Evolutionary conservation across 1,140 invertebrate genomes (phyloP).

Genomic region (Adoxophyes honmai): DNA sequence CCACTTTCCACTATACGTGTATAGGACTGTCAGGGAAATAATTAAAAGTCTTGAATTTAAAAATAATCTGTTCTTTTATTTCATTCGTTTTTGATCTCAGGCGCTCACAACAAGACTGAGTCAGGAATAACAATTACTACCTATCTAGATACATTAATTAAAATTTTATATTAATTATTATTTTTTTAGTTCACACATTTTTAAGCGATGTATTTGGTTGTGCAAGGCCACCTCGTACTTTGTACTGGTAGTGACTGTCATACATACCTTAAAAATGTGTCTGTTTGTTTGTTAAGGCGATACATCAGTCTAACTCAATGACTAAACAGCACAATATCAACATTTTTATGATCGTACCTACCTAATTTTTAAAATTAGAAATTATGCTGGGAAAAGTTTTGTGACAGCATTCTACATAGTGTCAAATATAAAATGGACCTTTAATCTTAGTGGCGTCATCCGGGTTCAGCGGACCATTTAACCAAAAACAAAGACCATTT

Average conservation of each 20-base stretch:
- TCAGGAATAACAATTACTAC: slow-evolving; percentile 47
- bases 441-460: too few species aligned
- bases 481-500: too few species aligned
- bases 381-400: slow-evolving; percentile 24
- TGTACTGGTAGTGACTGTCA: background rate
- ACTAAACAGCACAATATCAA: slow-evolving; percentile 40
- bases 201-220: slow-evolving; percentile 28
- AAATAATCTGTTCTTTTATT: slow-evolving; percentile 73
- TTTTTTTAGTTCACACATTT: slow-evolving; percentile 29
- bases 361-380: background rate
- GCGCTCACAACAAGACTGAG: slow-evolving; percentile 48
- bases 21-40: slow-evolving; percentile 27
- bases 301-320: slow-evolving; percentile 66
- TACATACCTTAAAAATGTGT: slow-evolving; percentile 46
- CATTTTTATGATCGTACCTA: background rate
- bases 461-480: too few species aligned
- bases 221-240: background rate
- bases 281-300: slow-evolving; percentile 39
- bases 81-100: slow-evolving; percentile 67
- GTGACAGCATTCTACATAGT: slow-evolving; percentile 15
- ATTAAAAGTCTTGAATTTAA: slow-evolving; percentile 46
- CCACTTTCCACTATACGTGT: background rate
- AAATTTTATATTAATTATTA: slow-evolving; percentile 27
- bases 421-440: too few species aligned
- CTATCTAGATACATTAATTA: slow-evolving; percentile 44